Conservation (phyloP, 1,140 invertebrate species). For the Catajapyx aquilonaris region DNA sequence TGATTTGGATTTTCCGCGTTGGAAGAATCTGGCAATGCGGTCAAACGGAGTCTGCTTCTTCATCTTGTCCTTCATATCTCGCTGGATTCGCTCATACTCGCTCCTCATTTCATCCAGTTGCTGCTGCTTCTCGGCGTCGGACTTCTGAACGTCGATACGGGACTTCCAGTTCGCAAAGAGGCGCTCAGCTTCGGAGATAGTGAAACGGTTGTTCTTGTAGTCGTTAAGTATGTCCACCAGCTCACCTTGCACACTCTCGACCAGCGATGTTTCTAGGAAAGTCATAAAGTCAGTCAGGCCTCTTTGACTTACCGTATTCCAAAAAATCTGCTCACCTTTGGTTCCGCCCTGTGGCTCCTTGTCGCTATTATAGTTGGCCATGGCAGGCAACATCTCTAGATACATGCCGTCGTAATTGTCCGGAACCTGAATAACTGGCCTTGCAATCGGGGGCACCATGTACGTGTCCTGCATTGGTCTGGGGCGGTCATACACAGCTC, state of each 20-base stretch:
- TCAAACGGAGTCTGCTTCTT: conserved; percentile 57
- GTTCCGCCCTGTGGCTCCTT: no score
- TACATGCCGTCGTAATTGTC: no score
- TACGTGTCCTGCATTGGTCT: no score
- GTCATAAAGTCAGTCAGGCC: no score
- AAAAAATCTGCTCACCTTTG: no score
- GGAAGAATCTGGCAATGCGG: conserved; percentile 51
- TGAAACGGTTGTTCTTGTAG: conserved; percentile 71
- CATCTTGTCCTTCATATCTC: conserved; percentile 41
- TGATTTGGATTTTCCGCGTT: conserved; percentile 34
- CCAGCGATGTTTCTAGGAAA: no score
- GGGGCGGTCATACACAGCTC: no score
- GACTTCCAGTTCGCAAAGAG: conserved; percentile 65
- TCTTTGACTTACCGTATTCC: no score
- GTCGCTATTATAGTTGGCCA: no score
- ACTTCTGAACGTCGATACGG: conserved; percentile 63
- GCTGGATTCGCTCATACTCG: conserved; percentile 60
- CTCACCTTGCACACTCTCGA: conserved; percentile 36
- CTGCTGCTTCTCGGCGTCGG: conserved; percentile 61
- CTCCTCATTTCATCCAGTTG: conserved; percentile 53
- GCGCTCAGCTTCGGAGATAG: conserved; percentile 60
- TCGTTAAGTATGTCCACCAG: conserved; percentile 69
- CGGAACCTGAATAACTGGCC: no score
- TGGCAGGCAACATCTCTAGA: no score
- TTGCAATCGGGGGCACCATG: no score